These are phyloP conservation scores for Halocynthia aurantium DNA, from an alignment of 23 tunicate genomes.

Conservation along the genomic window DNA sequence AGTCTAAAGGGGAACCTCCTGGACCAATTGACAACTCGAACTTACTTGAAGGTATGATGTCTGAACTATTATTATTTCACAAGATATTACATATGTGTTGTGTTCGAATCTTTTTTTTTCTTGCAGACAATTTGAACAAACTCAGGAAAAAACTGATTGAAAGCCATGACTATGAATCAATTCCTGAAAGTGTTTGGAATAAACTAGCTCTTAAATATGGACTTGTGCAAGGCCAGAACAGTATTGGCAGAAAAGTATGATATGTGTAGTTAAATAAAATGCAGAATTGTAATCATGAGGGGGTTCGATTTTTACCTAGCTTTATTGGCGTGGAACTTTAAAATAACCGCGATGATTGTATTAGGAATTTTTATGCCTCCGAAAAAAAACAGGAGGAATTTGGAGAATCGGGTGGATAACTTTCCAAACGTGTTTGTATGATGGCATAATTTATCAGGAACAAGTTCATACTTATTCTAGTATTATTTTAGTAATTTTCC, in stretches of 20 bases:
- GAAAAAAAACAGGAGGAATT: no score
- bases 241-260: conserved; percentile 55
- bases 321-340: no score
- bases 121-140: conserved; percentile 10
- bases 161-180: conserved; percentile 26
- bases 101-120: neutral
- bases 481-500: neutral
- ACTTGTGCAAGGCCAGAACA: conserved; percentile 22
- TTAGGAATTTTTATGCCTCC: no score
- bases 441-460: no score
- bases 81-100: neutral
- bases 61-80: conserved; percentile 1
- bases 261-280: neutral
- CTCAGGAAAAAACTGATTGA: conserved; percentile 39
- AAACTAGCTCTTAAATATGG: conserved; percentile 50
- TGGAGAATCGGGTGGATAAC: no score
- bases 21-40: conserved; percentile 66
- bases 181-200: conserved; percentile 62
- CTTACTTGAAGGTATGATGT: conserved; percentile 20
- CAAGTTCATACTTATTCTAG: neutral
- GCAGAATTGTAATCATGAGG: no score
- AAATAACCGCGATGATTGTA: no score
- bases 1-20: conserved; percentile 20
- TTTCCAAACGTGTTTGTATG: no score
- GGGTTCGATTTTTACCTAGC: no score